Percentiles rank a stretch among this genome's conserved stretches.
phyloP scores from a whole-genome alignment of 2,113 vertebrate genomes.

The Notarius quadriscutis region DNA sequence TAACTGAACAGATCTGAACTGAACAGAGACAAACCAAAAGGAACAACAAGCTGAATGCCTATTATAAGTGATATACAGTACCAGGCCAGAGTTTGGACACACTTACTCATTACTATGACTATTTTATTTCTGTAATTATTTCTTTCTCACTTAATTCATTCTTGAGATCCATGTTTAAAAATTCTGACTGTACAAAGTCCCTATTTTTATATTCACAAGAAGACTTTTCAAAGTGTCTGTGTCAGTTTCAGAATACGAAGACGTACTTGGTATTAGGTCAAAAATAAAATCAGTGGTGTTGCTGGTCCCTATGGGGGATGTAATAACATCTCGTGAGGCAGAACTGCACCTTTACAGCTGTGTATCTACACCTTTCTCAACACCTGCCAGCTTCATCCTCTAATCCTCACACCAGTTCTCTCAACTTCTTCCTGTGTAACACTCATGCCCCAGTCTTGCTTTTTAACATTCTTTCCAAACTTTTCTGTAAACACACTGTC shows the following conservation, averaged over 20 bases:
- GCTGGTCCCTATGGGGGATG: neutral
- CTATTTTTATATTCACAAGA: neutral
- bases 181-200: too few relatives aligned
- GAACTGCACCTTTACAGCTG: slow-evolving; percentile 40
- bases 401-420: neutral
- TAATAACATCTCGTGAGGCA: slow-evolving; percentile 33
- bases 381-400: slow-evolving; percentile 30
- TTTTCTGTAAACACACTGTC: neutral
- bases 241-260: neutral
- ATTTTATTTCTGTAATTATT: neutral
- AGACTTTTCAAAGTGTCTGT: neutral
- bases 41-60: neutral
- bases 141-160: neutral
- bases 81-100: too few relatives aligned
- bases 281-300: slow-evolving; percentile 1
- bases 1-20: neutral
- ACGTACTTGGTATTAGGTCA: neutral
- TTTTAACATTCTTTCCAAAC: neutral
- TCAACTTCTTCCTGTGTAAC: slow-evolving; percentile 30
- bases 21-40: neutral
- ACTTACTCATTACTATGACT: neutral
- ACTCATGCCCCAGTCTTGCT: neutral
- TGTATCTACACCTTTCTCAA: slow-evolving; percentile 43
- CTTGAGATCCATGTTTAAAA: neutral
- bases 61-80: neutral